Evolutionary conservation across 1,140 invertebrate species (phyloP).

Genomic region (Atta texana): DNA sequence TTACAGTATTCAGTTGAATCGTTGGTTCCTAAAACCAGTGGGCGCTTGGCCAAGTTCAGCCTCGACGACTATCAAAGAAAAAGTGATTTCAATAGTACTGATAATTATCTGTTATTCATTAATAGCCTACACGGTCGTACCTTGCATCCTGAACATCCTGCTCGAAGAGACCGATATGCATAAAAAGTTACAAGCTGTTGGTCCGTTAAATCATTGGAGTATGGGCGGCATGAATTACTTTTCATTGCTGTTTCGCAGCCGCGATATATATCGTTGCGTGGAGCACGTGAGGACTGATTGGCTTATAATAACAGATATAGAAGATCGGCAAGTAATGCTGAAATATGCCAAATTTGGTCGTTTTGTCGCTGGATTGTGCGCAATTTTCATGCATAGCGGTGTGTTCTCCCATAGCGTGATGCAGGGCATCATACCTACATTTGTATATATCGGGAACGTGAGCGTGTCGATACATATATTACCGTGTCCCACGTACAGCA

Average conservation of each 20-base stretch:
- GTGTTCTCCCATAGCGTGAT: conserved; percentile 34
- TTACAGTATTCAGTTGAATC: conserved; percentile 49
- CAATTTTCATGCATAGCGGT: conserved; percentile 53
- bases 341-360: conserved; percentile 54
- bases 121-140: conserved; percentile 37
- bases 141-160: conserved; percentile 19
- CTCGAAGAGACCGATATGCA: conserved; percentile 31
- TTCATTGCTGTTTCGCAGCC: conserved; percentile 15
- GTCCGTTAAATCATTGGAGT: conserved; percentile 37
- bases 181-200: conserved; percentile 1
- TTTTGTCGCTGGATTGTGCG: conserved; percentile 29
- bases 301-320: conserved; percentile 39
- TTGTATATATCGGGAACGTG: conserved; percentile 55
- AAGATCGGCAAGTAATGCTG: conserved; percentile 60
- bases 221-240: conserved; percentile 55
- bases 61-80: neutral
- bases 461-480: conserved; percentile 47
- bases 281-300: conserved; percentile 78
- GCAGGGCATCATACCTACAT: neutral
- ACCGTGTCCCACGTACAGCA: conserved; percentile 47
- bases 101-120: conserved; percentile 74
- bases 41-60: conserved; percentile 63
- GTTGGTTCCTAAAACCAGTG: conserved; percentile 63
- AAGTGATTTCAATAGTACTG: conserved; percentile 10
- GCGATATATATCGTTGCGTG: conserved; percentile 66